Evolutionary conservation across 2,113 vertebrate species (phyloP).

Genomic region (Callopanchax toddi): DNA sequence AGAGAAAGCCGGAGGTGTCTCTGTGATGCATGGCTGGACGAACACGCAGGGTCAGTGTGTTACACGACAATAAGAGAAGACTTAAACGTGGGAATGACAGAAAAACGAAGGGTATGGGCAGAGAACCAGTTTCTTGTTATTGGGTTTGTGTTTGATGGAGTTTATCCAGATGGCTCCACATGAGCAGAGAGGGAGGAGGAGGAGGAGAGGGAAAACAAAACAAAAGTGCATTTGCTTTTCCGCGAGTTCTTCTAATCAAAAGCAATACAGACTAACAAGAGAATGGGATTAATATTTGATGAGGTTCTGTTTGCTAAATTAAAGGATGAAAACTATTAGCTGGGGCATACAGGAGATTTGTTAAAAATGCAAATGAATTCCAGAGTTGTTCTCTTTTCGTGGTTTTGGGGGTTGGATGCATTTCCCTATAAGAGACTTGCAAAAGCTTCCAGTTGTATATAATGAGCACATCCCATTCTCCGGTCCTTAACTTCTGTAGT

Average conservation of each 20-base stretch:
- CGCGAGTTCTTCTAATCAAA: slow-evolving; percentile 41
- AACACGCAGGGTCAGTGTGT: slow-evolving; percentile 23
- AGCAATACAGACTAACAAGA: slow-evolving; percentile 52
- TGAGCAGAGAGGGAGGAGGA: slow-evolving; percentile 10
- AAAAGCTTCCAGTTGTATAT: slow-evolving; percentile 47
- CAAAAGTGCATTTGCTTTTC: slow-evolving; percentile 35
- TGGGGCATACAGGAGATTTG: slow-evolving; percentile 52
- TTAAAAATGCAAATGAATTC: slow-evolving; percentile 72
- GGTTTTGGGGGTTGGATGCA: slow-evolving; percentile 24
- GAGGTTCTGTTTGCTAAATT: slow-evolving; percentile 67
- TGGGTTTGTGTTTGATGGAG: slow-evolving; percentile 54
- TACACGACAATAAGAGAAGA: slow-evolving; percentile 6
- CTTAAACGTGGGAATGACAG: slow-evolving; percentile 12
- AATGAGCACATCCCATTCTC: slow-evolving; percentile 41
- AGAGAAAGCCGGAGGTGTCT: too few species aligned
- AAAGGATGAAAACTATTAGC: slow-evolving; percentile 62
- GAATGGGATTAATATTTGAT: slow-evolving; percentile 70
- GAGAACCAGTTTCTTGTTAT: slow-evolving; percentile 20
- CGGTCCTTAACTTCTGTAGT: slow-evolving; percentile 17
- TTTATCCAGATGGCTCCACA: slow-evolving; percentile 53
- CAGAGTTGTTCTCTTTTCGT: slow-evolving; percentile 24
- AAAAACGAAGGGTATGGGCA: not conserved
- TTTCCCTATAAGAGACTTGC: slow-evolving; percentile 53
- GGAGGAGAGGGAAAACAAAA: slow-evolving; percentile 15
- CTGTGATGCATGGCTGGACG: slow-evolving; percentile 31